Conservation (phyloP, 2,797 vertebrate species). For the Loris lydekkerianus region DNA sequence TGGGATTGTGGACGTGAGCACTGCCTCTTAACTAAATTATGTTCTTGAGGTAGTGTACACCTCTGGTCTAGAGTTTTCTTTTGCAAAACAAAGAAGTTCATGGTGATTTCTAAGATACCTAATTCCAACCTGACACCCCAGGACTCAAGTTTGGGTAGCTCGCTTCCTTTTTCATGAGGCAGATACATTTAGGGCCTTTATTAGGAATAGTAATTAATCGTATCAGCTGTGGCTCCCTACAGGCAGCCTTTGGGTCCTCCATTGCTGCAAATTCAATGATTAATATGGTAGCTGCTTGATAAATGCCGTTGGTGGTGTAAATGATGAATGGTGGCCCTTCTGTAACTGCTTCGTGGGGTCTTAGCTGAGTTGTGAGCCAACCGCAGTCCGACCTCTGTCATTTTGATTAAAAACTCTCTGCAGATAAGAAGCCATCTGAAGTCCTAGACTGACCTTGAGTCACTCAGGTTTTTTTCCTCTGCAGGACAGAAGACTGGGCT, state of each 20-base stretch:
- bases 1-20: accelerated
- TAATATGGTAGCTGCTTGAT: not conserved
- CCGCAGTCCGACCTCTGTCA: conserved; percentile 33
- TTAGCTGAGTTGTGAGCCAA: conserved; percentile 18
- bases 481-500: conserved; percentile 53
- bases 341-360: not conserved
- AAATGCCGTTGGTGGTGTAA: not conserved
- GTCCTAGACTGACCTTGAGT: not conserved
- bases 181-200: not conserved
- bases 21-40: not conserved
- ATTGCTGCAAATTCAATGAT: accelerated
- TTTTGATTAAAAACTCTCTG: conserved; percentile 5
- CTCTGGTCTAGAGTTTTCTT: not conserved
- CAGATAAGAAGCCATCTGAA: not conserved
- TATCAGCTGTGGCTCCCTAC: not conserved
- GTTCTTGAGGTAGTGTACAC: not conserved
- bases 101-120: not conserved
- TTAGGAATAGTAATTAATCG: not conserved
- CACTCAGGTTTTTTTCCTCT: not conserved
- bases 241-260: not conserved
- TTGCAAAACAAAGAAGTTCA: not conserved
- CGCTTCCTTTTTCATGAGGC: not conserved
- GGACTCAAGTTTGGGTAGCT: not conserved
- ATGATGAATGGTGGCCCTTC: not conserved
- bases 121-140: not conserved